A percentile compares a stretch with the other conserved stretches of the same genome.
phyloP scores from a whole-genome alignment of 2,797 vertebrate genomes.

The Pelodytes ibericus region DNA sequence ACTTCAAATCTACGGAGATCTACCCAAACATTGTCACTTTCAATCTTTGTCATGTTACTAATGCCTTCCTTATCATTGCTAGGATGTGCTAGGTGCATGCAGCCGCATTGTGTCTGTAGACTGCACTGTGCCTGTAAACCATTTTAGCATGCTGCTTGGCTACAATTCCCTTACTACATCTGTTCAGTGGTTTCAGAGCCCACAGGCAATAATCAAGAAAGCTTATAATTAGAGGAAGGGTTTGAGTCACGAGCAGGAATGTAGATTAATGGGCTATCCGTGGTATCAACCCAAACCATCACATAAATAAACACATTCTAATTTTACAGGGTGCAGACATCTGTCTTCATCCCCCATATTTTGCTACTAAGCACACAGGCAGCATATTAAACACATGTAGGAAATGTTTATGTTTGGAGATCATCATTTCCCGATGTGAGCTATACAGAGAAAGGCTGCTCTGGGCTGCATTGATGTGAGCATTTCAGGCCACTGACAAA shows the following conservation, averaged over 20 bases:
- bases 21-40: background rate
- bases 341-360: conserved; percentile 39
- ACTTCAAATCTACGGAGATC: background rate
- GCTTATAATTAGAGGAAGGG: conserved; percentile 46
- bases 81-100: background rate
- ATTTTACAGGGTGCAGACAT: conserved; percentile 49
- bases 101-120: background rate
- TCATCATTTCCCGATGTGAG: conserved; percentile 20
- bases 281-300: conserved; percentile 29
- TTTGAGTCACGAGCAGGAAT: conserved; percentile 20
- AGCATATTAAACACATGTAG: conserved; percentile 24
- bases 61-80: background rate
- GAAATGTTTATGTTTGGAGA: background rate
- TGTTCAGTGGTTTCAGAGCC: conserved; percentile 40
- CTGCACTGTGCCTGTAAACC: background rate
- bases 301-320: conserved; percentile 46
- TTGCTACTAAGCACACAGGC: background rate
- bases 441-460: background rate
- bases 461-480: conserved; percentile 31
- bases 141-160: background rate
- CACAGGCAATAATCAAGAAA: conserved; percentile 41
- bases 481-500: background rate
- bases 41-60: background rate
- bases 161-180: conserved; percentile 41
- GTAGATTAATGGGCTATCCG: conserved; percentile 36